These are phyloP conservation scores for Xyliphius kryptos DNA, from an alignment of 2,113 vertebrate species.

Conservation along the genomic window DNA sequence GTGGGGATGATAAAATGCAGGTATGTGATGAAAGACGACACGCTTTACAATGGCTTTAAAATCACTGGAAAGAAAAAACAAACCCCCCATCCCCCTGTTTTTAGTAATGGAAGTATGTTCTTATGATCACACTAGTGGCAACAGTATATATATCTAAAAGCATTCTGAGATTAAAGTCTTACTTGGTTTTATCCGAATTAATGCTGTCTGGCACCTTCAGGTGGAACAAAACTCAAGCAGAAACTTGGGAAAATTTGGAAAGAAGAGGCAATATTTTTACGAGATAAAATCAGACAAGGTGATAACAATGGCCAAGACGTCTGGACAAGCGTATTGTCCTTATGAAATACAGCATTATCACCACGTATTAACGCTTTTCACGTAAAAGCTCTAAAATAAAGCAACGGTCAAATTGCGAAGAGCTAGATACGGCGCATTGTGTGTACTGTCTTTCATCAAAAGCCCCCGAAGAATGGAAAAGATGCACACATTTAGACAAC, in stretches of 20 bases:
- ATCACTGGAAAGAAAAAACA: background rate
- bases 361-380: conserved; percentile 33
- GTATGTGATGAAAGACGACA: background rate
- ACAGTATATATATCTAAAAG: background rate
- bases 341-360: no score
- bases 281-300: no score
- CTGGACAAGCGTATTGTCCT: no score
- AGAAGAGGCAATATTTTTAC: no score
- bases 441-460: conserved; percentile 25
- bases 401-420: conserved; percentile 36
- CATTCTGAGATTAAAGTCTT: background rate
- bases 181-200: background rate
- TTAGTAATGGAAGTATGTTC: background rate
- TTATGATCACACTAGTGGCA: background rate
- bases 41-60: conserved; percentile 3
- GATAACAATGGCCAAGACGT: no score
- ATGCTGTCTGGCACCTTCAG: no score
- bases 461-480: conserved; percentile 31
- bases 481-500: conserved; percentile 32
- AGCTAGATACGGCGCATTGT: conserved; percentile 26
- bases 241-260: no score
- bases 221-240: no score
- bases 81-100: background rate
- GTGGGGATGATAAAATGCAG: background rate
- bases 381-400: conserved; percentile 28